Percentiles rank a stretch among this genome's conserved stretches.
Conservation (phyloP, 2,113 vertebrate species). For the Atrichornis clamosus region DNA sequence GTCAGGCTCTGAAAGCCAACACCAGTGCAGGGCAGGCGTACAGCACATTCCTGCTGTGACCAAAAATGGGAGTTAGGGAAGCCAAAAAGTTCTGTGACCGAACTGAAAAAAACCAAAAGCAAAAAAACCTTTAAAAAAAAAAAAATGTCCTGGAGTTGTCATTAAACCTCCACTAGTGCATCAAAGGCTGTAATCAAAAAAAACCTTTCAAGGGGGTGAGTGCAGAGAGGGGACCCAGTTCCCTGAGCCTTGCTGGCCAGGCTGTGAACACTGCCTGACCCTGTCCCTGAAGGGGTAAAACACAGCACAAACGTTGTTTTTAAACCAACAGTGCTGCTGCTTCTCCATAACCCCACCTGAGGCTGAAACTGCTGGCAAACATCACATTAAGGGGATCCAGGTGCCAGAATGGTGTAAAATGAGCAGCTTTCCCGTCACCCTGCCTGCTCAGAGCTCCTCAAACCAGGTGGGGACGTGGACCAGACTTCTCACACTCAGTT, state of each 20-base stretch:
- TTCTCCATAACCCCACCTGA: not conserved
- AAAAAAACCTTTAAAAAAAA: not conserved
- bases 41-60: not conserved
- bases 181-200: not conserved
- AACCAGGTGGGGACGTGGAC: not conserved
- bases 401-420: not conserved
- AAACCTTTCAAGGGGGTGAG: fast-evolving
- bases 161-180: not conserved
- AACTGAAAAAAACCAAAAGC: not conserved
- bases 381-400: fast-evolving
- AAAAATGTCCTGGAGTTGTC: not conserved
- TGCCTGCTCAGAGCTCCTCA: not conserved
- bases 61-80: not conserved
- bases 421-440: not conserved
- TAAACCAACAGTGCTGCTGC: not conserved
- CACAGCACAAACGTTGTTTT: not conserved
- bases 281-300: not conserved
- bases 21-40: not conserved
- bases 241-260: not conserved
- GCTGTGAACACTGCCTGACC: not conserved
- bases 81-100: not conserved
- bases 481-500: not conserved
- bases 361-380: not conserved
- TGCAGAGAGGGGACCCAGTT: not conserved
- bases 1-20: not conserved